Base-by-base conservation (phyloP, 37 sponge, comb jelly and placozoan species). In the Beroe ovata region DNA sequence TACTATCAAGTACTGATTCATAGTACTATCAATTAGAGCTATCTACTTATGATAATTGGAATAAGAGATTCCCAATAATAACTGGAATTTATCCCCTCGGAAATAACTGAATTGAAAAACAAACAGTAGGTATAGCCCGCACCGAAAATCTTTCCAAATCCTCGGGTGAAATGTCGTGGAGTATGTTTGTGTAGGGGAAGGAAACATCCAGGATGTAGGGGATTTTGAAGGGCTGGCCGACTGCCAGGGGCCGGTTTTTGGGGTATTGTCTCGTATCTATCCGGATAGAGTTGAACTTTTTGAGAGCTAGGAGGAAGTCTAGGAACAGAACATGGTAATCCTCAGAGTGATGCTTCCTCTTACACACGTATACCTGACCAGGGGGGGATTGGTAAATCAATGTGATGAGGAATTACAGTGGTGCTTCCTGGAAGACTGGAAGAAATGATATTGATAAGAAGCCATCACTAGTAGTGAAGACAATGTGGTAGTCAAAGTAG, bases 101-200 rank as follows among this genome's bases (percentile, higher is more conserved):
- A n/a, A n/a, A n/a, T n/a, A n/a, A n/a, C n/a, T n/a, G n/a, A n/a
- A n/a, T n/a, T n/a, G n/a, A n/a, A n/a, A n/a, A n/a, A n/a, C n/a
- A n/a, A n/a, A n/a, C n/a, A n/a, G n/a, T n/a, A n/a, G n/a, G n/a
- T n/a, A n/a, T n/a, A n/a, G n/a, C n/a, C n/a, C 71, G 26, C 38
- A 69, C 71, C 4, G 71, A 16, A 1, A 69, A 34, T 35, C 36
- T 29, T 25, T 69, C 71, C 26, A 69, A 29, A 20, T 69, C 38
- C 4, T 34, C 38, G 32, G 36, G 71, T 25, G 71, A 8, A 35
- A 69, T 20, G 34, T 69, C 71, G 38, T 29, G 18, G 37, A 69
- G 71, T 8, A 69, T 69, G 20, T 69, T 69, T 8, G 71, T 25
- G 71, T 69, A 69, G 35, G 71, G 71, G 71, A 69, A 69, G 38